Evolutionary conservation across 2,888 invertebrate genomes (phyloP).

Genomic region (Thalpophila matura): DNA sequence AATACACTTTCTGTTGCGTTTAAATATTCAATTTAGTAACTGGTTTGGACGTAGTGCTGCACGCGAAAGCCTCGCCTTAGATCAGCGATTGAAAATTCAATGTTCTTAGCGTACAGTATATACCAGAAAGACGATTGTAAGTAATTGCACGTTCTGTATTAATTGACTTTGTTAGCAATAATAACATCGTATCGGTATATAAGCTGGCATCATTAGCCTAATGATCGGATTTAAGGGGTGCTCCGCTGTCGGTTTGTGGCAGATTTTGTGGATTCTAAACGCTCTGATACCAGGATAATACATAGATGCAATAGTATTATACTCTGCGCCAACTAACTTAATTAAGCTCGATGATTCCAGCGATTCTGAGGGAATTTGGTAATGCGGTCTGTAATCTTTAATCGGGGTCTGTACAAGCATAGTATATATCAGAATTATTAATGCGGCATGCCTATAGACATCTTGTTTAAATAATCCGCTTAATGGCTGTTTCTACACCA

Average conservation of each 20-base stretch:
- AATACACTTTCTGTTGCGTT: conserved; percentile 68
- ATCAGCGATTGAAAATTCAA: conserved; percentile 48
- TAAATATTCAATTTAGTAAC: conserved; percentile 73
- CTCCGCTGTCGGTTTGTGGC: conserved; percentile 57
- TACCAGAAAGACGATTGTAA: conserved; percentile 50
- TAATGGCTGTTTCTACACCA: conserved; percentile 53
- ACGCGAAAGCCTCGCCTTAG: conserved; percentile 44
- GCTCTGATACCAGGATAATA: conserved; percentile 53
- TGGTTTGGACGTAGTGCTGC: conserved; percentile 50
- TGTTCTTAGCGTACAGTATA: conserved; percentile 45
- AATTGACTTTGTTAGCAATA: conserved; percentile 80
- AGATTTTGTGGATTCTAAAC: conserved; percentile 61
- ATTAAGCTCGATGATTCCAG: conserved; percentile 46
- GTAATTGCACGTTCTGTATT: conserved; percentile 71
- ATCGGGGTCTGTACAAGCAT: conserved; percentile 33
- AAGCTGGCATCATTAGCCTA: conserved; percentile 79
- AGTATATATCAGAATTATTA: conserved; percentile 53
- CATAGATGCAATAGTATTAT: conserved; percentile 47
- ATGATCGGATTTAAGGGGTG: conserved; percentile 73
- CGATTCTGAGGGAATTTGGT: conserved; percentile 47
- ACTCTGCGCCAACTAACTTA: conserved; percentile 45
- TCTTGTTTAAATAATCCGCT: conserved; percentile 57
- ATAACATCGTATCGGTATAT: conserved; percentile 78
- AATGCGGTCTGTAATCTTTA: conserved; percentile 54
- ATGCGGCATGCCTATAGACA: conserved; percentile 33